Evolutionary conservation across 2,888 invertebrate species (phyloP), one percentile per base, ranked within the genome.

Genomic region (Mythimna vitellina): DNA sequence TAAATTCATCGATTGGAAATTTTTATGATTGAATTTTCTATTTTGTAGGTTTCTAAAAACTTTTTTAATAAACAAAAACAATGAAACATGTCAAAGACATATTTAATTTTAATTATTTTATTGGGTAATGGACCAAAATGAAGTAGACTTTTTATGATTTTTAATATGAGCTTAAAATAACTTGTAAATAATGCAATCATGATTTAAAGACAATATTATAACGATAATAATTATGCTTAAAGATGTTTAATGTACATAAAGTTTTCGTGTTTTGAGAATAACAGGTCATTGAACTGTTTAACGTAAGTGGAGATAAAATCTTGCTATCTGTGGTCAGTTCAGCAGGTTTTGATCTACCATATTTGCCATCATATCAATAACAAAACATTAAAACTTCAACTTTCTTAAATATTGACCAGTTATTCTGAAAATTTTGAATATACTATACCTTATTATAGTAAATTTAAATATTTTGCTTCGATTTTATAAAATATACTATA

Each of bases 51-150:
- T 73, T 56, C 0, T 14, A 14, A 38, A 35, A 7, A n/a, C 46
- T 54, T 46, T 57, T 22, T n/a, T 25, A 49, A 46, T 69, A 32
- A 49, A 20, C 14, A 32, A 61, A 42, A 53, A 12, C 14, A 57
- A 49, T n/a, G 72, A 83, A 67, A 80, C 70, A 57, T 76, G 85
- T 54, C 53, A 5, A 29, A 58, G 86, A 89, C 79, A 62, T 54
- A 56, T 84, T 57, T 35, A 20, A 57, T 35, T 32, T 29, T 57
- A 35, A 75, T 84, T 60, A 46, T 78, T 87, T 78, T 62, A 60
- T 86, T 85, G 78, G 75, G 73, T 78, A 56, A 86, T 79, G 91
- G 91, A 92, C 92, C 92, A 92, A 92, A 80, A n/a, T 29, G 60
- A 65, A 65, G 85, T 86, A 87, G 85, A 69, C 69, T 67, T 84